Evolutionary conservation across 2,113 vertebrate genomes (phyloP).

Genomic region (Ceuthmochares aereus): DNA sequence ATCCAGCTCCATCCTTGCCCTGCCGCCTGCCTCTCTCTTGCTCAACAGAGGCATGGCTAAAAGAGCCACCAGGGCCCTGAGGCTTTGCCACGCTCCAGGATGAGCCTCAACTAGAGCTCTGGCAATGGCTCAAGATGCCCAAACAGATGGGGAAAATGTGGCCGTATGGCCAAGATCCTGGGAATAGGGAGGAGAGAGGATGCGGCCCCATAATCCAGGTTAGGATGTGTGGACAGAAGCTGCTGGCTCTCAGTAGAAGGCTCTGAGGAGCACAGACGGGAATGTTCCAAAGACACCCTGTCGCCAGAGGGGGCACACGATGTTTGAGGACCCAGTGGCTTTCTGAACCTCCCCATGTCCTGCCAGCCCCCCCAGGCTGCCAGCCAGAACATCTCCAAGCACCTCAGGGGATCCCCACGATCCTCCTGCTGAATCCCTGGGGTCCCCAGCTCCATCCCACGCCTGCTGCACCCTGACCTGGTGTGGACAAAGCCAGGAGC

Average conservation of each 20-base stretch:
- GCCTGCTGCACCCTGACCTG: constrained; percentile 66
- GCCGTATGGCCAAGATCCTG: constrained; percentile 8
- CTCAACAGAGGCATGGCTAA: constrained; percentile 49
- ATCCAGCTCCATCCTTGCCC: constrained; percentile 47
- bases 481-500: constrained; percentile 61
- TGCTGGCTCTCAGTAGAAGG: constrained; percentile 15
- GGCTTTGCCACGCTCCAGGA: constrained; percentile 41
- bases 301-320: background rate
- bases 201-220: constrained; percentile 12
- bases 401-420: constrained; percentile 28
- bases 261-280: constrained; percentile 31
- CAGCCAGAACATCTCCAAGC: background rate
- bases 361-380: constrained; percentile 42
- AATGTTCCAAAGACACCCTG: constrained; percentile 42
- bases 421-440: constrained; percentile 44
- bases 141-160: background rate
- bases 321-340: constrained; percentile 23
- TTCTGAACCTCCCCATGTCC: constrained; percentile 37
- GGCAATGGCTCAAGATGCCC: constrained; percentile 50
- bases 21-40: constrained; percentile 73
- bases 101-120: constrained; percentile 35
- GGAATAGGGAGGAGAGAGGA: constrained; percentile 11
- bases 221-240: constrained; percentile 8
- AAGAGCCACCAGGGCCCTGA: constrained; percentile 49
- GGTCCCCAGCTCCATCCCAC: constrained; percentile 66